A percentile compares a stretch with the other conserved stretches of the same genome.
Evolutionary conservation across 1,140 invertebrate genomes (phyloP).

Genomic region (Eriocheir sinensis): DNA sequence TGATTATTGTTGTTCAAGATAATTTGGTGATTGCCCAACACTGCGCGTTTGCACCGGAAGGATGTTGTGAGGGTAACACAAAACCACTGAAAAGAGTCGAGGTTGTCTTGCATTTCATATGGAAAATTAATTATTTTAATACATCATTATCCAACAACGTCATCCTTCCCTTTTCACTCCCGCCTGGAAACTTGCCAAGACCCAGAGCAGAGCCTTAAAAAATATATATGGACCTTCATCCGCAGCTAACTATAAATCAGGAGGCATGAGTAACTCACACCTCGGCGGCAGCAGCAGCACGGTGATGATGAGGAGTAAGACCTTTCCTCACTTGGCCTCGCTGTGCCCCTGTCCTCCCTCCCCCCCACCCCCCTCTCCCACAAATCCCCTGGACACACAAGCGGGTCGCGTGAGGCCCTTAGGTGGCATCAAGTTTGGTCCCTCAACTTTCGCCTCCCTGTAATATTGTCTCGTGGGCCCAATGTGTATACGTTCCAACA

Average conservation of each 20-base stretch:
- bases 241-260: constrained; percentile 24
- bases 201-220: neutral
- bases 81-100: neutral
- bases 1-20: no score
- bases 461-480: neutral
- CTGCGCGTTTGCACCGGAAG: neutral
- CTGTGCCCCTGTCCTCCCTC: no score
- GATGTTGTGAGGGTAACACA: neutral
- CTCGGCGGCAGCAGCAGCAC: constrained; percentile 4
- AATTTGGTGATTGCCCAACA: no score
- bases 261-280: constrained; percentile 2
- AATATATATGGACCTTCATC: constrained; percentile 25
- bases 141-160: constrained; percentile 15
- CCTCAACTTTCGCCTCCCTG: neutral
- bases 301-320: neutral
- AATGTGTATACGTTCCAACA: neutral
- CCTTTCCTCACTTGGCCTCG: no score
- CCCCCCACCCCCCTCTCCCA: neutral
- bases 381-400: neutral
- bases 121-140: constrained; percentile 18
- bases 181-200: constrained; percentile 10
- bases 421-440: neutral
- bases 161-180: neutral
- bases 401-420: neutral
- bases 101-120: neutral